Base-by-base conservation (phyloP, 2,797 vertebrate species). In the Falco berigora region DNA sequence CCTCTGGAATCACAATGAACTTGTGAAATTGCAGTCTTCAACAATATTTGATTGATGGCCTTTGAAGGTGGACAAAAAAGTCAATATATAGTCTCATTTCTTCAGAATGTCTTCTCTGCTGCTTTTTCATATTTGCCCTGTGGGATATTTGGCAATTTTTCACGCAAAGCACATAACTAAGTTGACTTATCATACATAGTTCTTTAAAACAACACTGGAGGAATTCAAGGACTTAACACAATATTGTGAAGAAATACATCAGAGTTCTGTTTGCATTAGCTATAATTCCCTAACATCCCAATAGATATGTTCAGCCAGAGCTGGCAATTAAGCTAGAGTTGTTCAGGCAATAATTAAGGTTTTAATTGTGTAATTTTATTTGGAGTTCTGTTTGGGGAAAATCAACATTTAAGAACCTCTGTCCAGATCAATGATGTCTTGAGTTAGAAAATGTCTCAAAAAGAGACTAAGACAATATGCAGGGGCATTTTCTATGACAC, bases 111-210 rank as follows among this genome's bases (percentile, higher is more conserved):
- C 63, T 88, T 76, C 52, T 90, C 66, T 71, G 40, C 56, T 92
- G 78, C 50, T 91, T 94, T 96, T 94, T 95, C n/a, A 16, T 90
- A 82, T 92, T 95, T 95, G 62, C 80, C 83, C 88, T 91, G 93
- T 82, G 74, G 94, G 86, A 92, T 85, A 46, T 88, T 95, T 95
- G 94, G 88, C 96, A 85, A 25, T 94, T 95, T 93, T 88, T 95
- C 80, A 63, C 77, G 74, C 52, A 77, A 67, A 77, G 63, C 58
- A 75, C 73, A 56, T 86, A 95, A 90, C 79, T 34, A 67, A 92
- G 74, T 50, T 95, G 77, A 89, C 93, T 94, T 96, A 85, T 89
- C 67, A 67, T 86, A 77, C 3, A 8, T 21, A 74, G 44, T 56
- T 85, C 83, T 93, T 95, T 87, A 62, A 92, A 94, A 94, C 68